These are phyloP conservation scores for Paedocypris micromegethes DNA, from an alignment of 2,797 vertebrate species.

Conservation along the genomic window DNA sequence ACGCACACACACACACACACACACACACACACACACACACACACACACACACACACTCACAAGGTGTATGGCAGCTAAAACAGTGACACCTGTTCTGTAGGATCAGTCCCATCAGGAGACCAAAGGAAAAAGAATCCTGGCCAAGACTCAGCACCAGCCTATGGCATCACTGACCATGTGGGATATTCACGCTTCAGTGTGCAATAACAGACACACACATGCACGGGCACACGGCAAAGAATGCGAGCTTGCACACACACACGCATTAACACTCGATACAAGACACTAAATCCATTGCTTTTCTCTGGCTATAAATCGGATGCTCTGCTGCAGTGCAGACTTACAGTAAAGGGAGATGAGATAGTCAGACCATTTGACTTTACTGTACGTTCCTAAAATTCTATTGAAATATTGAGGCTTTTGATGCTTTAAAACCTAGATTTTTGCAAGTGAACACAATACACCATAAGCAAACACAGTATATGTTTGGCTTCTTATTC, in stretches of 20 bases:
- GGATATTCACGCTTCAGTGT: conserved; percentile 35
- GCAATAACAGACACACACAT: conserved; percentile 19
- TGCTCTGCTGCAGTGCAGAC: conserved; percentile 26
- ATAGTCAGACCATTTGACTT: conserved; percentile 19
- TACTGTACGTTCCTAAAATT: too few species aligned
- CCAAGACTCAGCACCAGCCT: conserved; percentile 32
- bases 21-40: not conserved
- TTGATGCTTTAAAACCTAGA: too few species aligned
- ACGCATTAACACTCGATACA: conserved; percentile 24
- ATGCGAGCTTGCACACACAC: conserved; percentile 40
- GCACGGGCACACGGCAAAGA: conserved; percentile 30
- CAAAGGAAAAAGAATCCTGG: conserved; percentile 22
- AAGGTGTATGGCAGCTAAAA: conserved; percentile 40
- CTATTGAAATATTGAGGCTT: not conserved
- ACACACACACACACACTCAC: conserved; percentile 11
- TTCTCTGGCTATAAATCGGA: conserved; percentile 39
- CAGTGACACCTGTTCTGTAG: conserved; percentile 51
- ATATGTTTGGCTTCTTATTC: not conserved
- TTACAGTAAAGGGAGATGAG: conserved; percentile 5
- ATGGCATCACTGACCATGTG: conserved; percentile 39
- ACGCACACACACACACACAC: too few species aligned
- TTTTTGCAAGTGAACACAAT: too few species aligned
- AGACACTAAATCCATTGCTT: conserved; percentile 41
- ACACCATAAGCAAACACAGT: too few species aligned
- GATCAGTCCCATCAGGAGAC: conserved; percentile 43